Conservation (phyloP, 2,888 invertebrate genomes). For the Cepaea hortensis region DNA sequence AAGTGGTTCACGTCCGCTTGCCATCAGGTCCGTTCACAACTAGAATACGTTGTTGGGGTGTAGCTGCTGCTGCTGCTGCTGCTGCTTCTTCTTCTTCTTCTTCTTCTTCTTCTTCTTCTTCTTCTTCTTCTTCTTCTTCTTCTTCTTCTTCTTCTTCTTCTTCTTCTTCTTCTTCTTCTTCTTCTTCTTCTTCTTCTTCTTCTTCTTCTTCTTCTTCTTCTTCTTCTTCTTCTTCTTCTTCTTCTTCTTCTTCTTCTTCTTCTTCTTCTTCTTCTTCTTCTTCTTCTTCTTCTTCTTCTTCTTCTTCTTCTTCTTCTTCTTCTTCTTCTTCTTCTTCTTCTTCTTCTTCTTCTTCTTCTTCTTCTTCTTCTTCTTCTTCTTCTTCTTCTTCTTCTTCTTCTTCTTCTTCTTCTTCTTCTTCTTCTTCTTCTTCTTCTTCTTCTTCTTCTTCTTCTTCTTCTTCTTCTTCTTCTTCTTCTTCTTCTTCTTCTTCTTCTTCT, state of each 20-base stretch:
- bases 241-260: constrained; percentile 9
- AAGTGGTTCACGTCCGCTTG: too few species aligned
- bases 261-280: background rate
- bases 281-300: background rate
- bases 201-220: constrained; percentile 8
- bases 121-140: background rate
- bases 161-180: constrained; percentile 1
- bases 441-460: background rate
- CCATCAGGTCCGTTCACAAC: too few species aligned
- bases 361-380: background rate
- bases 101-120: background rate
- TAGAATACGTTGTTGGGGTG: too few species aligned
- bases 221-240: background rate
- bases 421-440: background rate
- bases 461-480: background rate
- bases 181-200: background rate
- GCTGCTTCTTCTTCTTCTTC: background rate
- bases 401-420: background rate
- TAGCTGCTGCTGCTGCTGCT: background rate
- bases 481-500: background rate
- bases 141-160: constrained; percentile 6
- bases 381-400: background rate
- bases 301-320: background rate
- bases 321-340: background rate
- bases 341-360: background rate